Evolutionary conservation across 2,888 invertebrate species (phyloP).

Genomic region (Syrphus vitripennis): DNA sequence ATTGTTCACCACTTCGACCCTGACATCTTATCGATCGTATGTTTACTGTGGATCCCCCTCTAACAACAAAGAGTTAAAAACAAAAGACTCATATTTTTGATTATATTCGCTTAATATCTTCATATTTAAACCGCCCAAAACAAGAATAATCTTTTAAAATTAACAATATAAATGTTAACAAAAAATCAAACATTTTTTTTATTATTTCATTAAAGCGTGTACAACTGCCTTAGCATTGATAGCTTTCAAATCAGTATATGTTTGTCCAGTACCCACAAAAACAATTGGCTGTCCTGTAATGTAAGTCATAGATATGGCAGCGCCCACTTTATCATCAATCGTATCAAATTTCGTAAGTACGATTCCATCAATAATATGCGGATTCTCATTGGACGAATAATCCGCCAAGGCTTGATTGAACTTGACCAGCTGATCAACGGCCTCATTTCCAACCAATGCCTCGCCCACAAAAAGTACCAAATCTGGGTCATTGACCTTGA

Average conservation of each 20-base stretch:
- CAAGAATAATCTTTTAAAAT: neutral
- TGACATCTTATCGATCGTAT: too few relatives aligned
- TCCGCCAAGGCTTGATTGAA: slow-evolving; percentile 99
- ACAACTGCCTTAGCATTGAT: slow-evolving; percentile 98
- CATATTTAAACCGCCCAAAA: neutral
- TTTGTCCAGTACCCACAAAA: slow-evolving; percentile 98
- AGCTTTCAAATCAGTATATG: slow-evolving; percentile 98
- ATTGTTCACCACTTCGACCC: too few relatives aligned
- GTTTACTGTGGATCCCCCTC: too few relatives aligned
- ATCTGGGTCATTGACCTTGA: slow-evolving; percentile 98
- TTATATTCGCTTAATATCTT: neutral
- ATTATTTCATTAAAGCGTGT: slow-evolving; percentile 94
- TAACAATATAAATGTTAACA: neutral
- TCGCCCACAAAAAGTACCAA: slow-evolving; percentile 99
- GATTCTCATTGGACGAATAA: slow-evolving; percentile 88
- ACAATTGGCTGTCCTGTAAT: slow-evolving; percentile 99
- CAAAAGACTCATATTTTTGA: neutral
- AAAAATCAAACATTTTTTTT: slow-evolving; percentile 73
- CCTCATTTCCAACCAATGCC: slow-evolving; percentile 99
- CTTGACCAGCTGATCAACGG: slow-evolving; percentile 99
- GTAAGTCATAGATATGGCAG: slow-evolving; percentile 99
- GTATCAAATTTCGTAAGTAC: slow-evolving; percentile 99
- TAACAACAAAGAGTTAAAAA: too few relatives aligned
- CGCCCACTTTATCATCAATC: slow-evolving; percentile 99
- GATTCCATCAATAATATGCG: slow-evolving; percentile 98